phyloP scores from a whole-genome alignment of 1,140 invertebrate genomes.

The Neuroterus valhalla region DNA sequence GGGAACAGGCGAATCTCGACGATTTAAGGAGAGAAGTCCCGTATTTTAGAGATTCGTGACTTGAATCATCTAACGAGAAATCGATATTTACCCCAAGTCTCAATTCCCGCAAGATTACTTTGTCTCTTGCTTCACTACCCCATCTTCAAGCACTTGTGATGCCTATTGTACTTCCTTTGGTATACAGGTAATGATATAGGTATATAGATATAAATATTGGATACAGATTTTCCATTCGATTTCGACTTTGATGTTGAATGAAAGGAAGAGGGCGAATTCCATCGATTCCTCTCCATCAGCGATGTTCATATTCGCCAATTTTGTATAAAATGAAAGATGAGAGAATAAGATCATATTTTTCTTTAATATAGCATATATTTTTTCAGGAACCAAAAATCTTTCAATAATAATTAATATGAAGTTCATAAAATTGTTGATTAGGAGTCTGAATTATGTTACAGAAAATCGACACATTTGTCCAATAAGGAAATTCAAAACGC shows the following conservation, averaged over 20 bases:
- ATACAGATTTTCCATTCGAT: constrained; percentile 14
- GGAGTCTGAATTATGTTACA: no score
- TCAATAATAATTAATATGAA: neutral
- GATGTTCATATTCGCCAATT: neutral
- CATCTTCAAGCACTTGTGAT: constrained; percentile 4
- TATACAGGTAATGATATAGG: neutral
- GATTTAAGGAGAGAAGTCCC: neutral
- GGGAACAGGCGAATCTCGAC: neutral
- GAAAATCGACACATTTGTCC: no score
- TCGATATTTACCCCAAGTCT: constrained; percentile 45
- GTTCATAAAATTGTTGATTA: no score
- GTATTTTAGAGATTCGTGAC: constrained; percentile 43
- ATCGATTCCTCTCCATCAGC: neutral
- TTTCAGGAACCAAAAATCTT: no score
- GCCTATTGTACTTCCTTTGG: neutral
- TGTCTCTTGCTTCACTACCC: constrained; percentile 52
- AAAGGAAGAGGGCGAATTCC: neutral
- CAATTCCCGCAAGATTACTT: constrained; percentile 41
- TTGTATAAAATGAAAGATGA: neutral
- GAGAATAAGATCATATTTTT: neutral
- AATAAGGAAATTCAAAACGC: no score
- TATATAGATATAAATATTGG: neutral
- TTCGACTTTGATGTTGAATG: neutral
- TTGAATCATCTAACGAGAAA: constrained; percentile 56
- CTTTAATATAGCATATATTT: no score